Percentiles rank a stretch among this genome's conserved stretches.
Conservation (phyloP, 2,113 vertebrate genomes). For the Hystrix brachyura region DNA sequence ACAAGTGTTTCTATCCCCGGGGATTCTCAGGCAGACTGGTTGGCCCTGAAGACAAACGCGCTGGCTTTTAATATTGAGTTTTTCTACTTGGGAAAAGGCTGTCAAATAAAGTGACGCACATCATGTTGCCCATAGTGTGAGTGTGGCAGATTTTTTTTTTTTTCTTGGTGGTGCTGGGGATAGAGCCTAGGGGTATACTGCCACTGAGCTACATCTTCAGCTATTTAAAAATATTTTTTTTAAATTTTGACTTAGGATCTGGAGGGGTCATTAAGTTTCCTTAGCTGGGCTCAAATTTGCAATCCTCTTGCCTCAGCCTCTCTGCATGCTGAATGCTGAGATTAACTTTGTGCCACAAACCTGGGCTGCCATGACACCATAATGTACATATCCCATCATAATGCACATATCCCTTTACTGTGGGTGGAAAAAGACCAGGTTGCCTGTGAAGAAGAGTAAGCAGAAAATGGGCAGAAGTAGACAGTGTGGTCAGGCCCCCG, state of each 20-base stretch:
- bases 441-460: background rate
- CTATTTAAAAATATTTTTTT: background rate
- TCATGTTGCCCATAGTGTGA: background rate
- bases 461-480: background rate
- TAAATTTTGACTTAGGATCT: background rate
- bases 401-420: background rate
- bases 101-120: background rate
- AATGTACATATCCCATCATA: too few relatives aligned
- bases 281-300: background rate
- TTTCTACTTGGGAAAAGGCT: background rate
- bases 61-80: background rate
- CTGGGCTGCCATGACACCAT: background rate
- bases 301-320: background rate
- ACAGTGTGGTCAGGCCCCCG: rapidly evolving
- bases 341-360: background rate
- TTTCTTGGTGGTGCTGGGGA: background rate
- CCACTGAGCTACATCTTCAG: background rate
- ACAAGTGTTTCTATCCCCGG: background rate
- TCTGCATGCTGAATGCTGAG: background rate
- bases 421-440: background rate
- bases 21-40: background rate
- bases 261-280: background rate
- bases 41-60: background rate
- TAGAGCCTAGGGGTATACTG: background rate
- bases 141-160: too few relatives aligned